Evolutionary conservation across 1,140 invertebrate species (phyloP), one percentile per base, ranked within the genome.

Genomic region (Drosophila ironensis): DNA sequence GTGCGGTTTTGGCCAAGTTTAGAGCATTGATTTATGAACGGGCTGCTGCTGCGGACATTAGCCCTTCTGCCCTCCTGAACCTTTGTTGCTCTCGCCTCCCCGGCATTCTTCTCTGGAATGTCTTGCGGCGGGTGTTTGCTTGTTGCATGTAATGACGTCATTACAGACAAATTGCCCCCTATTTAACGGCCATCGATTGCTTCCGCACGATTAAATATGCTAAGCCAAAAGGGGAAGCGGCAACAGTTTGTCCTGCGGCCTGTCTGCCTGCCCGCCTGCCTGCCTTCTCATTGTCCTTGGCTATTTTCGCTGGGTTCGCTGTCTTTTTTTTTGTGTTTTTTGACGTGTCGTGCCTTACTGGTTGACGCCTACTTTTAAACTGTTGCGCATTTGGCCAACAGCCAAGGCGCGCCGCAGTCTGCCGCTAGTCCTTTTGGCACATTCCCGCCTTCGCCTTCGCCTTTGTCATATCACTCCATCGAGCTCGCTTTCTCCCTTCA

Each of bases 161-260:
- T 84, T 86, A 80, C 30, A 14, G 33, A 22, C 44, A 86, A 84
- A 84, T 84, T 80, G 74, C 80, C 78, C 41, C 70, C 80, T 66
- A 84, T 84, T 86, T 63, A 61, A 84, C 54, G 47, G 70, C 35
- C 61, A 64, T 71, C 80, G 80, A 84, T 84, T 86, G 80, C 74
- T 84, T 84, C 80, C 80, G 80, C 81, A 86, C 80, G 81, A 86
- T 84, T 86, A 75, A 75, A 52, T 82, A 84, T 82, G 77, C 61
- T 72, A 76, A 82, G 50, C 44, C 14, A 11, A 38, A 46, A 30
- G 30, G 30, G 46, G 16, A 46, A 54, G 17, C 14, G 70, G 77
- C 77, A 84, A 82, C 78, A 84, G 78, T 84, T 82, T 72, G 47
- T 30, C 60, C 46, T 14, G 14, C 2, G 16, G 33, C 16, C 4